Base-by-base conservation (phyloP, 2,888 invertebrate species). In the Catocala sponsa region DNA sequence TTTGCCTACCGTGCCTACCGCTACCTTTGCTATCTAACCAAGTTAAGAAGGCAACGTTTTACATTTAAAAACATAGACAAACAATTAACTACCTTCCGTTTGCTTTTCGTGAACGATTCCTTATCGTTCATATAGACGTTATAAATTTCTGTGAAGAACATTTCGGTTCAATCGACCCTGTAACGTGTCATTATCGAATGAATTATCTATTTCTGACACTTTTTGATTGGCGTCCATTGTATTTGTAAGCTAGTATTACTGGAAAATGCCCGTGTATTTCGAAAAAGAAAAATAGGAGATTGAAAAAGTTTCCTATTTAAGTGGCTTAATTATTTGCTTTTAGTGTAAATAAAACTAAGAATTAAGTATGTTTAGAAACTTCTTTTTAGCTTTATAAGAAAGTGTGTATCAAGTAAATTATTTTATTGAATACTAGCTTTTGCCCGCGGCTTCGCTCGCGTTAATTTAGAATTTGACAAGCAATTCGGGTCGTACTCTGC, bases 121-220 rank as follows among this genome's bases (percentile, higher is more conserved):
- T 51, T 51, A 9, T 12, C 12, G 0, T 42, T 9, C 10, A 11
- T 42, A 69, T 57, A 62, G 63, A 58, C 73, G 50, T 58, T 64
- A 54, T 47, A 69, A 65, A 64, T 64, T 41, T 67, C 59, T 57
- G 63, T 64, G 61, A 57, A 51, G 38, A 12, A 51, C 42, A 62
- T 64, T 70, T 63, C 47, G 51, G 58, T 53, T 51, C 25, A 32
- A 32, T 42, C 5, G 42, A 38, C 35, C 25, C 42, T 25, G 15
- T 43, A 25, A 12, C 46, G 41, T 65, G 35, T 76, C 58, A 76
- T 75, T 75, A 76, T 66, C 74, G 70, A 64, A 76, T 75, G 68
- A 70, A 70, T 76, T 64, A 68, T 75, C 10, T 60, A 74, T 65
- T 38, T 56, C 50, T 53, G 35, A 59, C 53, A 32, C 13, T 59